Evolutionary conservation across 2,888 invertebrate genomes (phyloP), one percentile per base, ranked within the genome.

Genomic region (Meliscaeva auricollis): DNA sequence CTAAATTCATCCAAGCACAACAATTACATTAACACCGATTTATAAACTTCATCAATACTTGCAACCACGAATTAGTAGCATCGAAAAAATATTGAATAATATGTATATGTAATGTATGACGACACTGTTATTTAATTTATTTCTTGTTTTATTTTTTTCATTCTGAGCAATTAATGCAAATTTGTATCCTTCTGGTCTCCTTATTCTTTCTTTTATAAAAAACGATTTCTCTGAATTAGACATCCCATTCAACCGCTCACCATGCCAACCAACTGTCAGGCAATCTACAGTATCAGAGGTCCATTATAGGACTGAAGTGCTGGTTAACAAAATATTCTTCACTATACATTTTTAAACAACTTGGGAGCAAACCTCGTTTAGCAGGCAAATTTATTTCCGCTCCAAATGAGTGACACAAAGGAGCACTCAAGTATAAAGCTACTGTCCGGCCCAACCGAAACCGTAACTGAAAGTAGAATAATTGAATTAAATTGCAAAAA

Each of bases 391-490:
- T 70, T 81, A 81, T 81, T 81, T 81, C 64, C 56, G 76, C 56
- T 76, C 73, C 64, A 81, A 81, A 81, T 81, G 81, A 81, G 35
- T 76, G 62, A 30, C 70, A 81, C 64, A 81, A 81, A 58, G 64
- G 68, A 68, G 60, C 68, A 69, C 50, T 44, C 66, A 32, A 68
- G 7, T 15, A 41, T 20, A 17, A 44, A 62, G 44, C 62, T 62
- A 15, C 44, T 62, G 44, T 15, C 62, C 13, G 4, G n/a, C 50
- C 30, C 30, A 26, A 17, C 38, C 46, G 44, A 17, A 46, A 38
- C 73, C 73, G 64, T 70, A 50, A 64, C 80, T 54, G 69, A 69
- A 70, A 64, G 56, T 62, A 62, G 69, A 69, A 69, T 80, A 81
- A 81, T 76, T 70, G 64, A 75, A 81, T 76, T 75, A 70, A 76